Conservation (phyloP, 2,888 invertebrate species). For the Dermolepida albohirtum region DNA sequence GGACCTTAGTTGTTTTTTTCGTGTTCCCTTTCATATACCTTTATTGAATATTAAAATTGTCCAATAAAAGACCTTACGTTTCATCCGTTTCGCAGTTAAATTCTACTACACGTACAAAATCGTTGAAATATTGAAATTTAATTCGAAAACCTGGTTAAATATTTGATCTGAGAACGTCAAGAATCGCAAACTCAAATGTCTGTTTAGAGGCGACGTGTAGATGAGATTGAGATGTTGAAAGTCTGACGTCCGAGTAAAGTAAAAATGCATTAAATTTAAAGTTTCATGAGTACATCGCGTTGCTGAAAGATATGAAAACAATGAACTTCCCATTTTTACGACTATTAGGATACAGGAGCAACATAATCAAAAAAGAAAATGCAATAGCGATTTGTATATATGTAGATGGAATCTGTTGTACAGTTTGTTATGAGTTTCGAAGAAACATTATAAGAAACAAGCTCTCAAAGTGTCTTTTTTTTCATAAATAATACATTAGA, state of each 20-base stretch:
- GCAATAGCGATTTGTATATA: too few relatives aligned
- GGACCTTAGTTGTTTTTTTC: too few relatives aligned
- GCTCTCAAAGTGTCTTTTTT: too few relatives aligned
- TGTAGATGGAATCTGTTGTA: too few relatives aligned
- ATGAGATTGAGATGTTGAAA: constrained; percentile 34
- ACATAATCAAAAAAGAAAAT: not conserved
- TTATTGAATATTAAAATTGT: too few relatives aligned
- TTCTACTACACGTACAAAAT: constrained; percentile 28
- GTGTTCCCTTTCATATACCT: too few relatives aligned
- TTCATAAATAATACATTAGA: too few relatives aligned
- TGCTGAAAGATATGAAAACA: constrained; percentile 26
- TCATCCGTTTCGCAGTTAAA: constrained; percentile 3
- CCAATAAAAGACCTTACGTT: too few relatives aligned
- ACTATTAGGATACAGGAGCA: not conserved
- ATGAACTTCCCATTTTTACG: constrained; percentile 5
- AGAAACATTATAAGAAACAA: too few relatives aligned
- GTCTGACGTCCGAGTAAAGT: constrained; percentile 29
- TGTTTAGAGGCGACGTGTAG: constrained; percentile 35
- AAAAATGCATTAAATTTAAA: constrained; percentile 41
- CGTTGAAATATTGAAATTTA: constrained; percentile 43
- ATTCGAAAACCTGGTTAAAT: constrained; percentile 39
- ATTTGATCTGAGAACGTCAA: constrained; percentile 33
- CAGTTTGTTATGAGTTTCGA: too few relatives aligned
- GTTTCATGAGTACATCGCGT: constrained; percentile 41
- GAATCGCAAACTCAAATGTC: constrained; percentile 35